Evolutionary conservation across 2,797 vertebrate genomes (phyloP).

Genomic region (Phalanger gymnotis): DNA sequence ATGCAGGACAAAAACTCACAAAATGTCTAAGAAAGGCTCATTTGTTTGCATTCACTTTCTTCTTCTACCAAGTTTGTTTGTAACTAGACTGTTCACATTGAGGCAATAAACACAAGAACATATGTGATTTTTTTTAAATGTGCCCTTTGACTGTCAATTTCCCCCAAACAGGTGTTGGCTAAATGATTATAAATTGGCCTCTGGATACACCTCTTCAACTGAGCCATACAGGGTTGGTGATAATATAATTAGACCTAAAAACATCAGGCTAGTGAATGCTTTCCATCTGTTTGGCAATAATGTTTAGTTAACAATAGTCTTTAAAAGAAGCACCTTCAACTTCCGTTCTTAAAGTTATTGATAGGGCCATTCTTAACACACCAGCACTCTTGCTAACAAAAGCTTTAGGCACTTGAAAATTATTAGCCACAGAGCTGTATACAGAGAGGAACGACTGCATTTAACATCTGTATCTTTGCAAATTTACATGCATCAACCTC

Average conservation of each 20-base stretch:
- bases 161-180: slow-evolving; percentile 98
- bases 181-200: slow-evolving; percentile 99
- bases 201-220: slow-evolving; percentile 96
- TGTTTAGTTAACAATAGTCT: slow-evolving; percentile 91
- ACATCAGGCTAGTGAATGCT: slow-evolving; percentile 94
- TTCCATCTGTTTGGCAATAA: slow-evolving; percentile 97
- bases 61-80: slow-evolving; percentile 83
- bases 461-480: slow-evolving; percentile 89
- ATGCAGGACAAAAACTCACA: slow-evolving; percentile 57
- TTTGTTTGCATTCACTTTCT: slow-evolving; percentile 74
- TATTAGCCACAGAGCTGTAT: slow-evolving; percentile 84
- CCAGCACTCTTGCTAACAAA: slow-evolving; percentile 86
- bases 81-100: slow-evolving; percentile 85
- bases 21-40: slow-evolving; percentile 61
- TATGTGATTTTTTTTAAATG: slow-evolving; percentile 89
- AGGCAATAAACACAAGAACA: slow-evolving; percentile 88
- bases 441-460: slow-evolving; percentile 84
- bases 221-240: slow-evolving; percentile 92
- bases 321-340: slow-evolving; percentile 92
- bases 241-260: slow-evolving; percentile 99
- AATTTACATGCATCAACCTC: slow-evolving; percentile 86
- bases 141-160: slow-evolving; percentile 94
- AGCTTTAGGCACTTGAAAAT: slow-evolving; percentile 89
- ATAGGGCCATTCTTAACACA: slow-evolving; percentile 87
- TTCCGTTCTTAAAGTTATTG: slow-evolving; percentile 89